Evolutionary conservation across 2,797 vertebrate species (phyloP).

Genomic region (Arremon brunneinucha): DNA sequence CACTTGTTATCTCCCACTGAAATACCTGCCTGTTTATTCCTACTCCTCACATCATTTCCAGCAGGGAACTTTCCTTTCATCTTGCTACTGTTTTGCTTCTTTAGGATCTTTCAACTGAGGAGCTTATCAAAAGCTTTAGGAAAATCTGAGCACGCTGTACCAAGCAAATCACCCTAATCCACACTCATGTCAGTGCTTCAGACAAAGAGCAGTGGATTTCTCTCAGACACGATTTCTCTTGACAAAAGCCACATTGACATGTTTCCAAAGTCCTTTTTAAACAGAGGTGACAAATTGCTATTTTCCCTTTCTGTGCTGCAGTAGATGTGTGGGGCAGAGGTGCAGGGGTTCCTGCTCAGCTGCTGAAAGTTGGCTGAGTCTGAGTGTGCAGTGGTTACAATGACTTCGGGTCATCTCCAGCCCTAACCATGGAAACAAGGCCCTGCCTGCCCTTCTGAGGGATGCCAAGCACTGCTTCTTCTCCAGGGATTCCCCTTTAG

Average conservation of each 20-base stretch:
- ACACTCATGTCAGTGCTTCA: neutral
- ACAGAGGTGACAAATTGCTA: neutral
- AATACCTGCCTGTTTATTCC: neutral
- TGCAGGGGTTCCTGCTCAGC: neutral
- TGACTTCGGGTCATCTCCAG: neutral
- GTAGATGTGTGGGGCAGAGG: neutral
- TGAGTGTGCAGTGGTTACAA: neutral
- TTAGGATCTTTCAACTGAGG: neutral
- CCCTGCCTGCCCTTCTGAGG: neutral
- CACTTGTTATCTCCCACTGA: neutral
- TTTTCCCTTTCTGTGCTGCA: neutral
- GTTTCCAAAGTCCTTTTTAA: slow-evolving; percentile 4
- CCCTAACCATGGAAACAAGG: neutral
- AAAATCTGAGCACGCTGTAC: neutral
- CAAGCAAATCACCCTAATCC: slow-evolving; percentile 28
- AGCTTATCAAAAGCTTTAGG: slow-evolving; percentile 29
- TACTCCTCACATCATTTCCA: neutral
- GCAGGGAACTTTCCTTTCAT: slow-evolving; percentile 16
- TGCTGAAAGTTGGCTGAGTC: neutral
- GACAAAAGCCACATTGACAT: neutral
- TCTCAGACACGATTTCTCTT: neutral
- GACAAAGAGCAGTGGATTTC: neutral
- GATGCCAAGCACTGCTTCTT: neutral
- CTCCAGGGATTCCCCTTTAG: neutral
- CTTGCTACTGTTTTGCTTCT: neutral